Evolutionary conservation across 2,113 vertebrate genomes (phyloP).

Genomic region (Neomonachus schauinslandi): DNA sequence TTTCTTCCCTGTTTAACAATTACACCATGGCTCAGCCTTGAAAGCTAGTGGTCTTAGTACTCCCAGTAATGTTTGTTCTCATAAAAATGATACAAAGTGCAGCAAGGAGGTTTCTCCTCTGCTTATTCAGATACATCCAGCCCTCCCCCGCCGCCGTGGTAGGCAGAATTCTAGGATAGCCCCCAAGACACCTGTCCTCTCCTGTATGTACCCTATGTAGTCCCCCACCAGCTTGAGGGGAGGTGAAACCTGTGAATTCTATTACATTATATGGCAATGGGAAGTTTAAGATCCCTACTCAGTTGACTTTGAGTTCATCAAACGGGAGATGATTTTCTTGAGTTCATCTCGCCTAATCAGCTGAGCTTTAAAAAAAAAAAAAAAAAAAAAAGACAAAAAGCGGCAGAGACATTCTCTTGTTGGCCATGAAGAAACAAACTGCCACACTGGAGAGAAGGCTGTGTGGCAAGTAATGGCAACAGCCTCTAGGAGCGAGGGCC

Average conservation of each 20-base stretch:
- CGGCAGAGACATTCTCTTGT: neutral
- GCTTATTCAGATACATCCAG: slow-evolving; percentile 79
- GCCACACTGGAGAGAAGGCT: neutral
- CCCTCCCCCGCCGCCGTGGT: neutral
- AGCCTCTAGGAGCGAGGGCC: neutral
- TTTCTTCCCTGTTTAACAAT: slow-evolving; percentile 33
- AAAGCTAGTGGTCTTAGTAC: slow-evolving; percentile 78
- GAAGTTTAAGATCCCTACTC: neutral
- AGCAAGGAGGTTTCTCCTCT: slow-evolving; percentile 84
- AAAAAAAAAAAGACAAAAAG: slow-evolving; percentile 17
- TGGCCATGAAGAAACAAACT: neutral
- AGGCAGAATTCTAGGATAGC: neutral
- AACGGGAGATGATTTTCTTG: neutral
- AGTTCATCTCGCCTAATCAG: neutral
- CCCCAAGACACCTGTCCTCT: neutral
- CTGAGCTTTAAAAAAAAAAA: neutral
- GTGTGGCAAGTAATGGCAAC: neutral
- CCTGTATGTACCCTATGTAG: neutral
- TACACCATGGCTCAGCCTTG: slow-evolving; percentile 54
- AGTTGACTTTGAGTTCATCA: slow-evolving; percentile 4
- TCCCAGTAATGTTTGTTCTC: slow-evolving; percentile 82
- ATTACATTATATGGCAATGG: neutral
- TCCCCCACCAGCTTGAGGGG: neutral
- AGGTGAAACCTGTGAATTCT: neutral
- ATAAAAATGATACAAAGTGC: slow-evolving; percentile 84